Evolutionary conservation across 2,888 invertebrate genomes (phyloP).

Genomic region (Xestoiulus laeticollis): DNA sequence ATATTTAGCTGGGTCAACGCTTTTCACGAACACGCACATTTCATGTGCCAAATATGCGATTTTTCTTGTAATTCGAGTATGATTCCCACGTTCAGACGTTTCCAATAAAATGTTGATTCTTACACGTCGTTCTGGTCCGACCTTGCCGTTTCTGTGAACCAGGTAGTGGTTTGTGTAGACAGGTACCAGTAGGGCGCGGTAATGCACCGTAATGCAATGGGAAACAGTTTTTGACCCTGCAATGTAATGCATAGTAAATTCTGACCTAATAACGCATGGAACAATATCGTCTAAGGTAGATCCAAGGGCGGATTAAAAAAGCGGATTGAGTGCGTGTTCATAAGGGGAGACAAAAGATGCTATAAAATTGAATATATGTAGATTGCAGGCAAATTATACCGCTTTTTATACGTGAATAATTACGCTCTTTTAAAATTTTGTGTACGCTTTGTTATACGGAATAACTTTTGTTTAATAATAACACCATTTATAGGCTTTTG

Average conservation of each 20-base stretch:
- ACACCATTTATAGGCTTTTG: neutral
- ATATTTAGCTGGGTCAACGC: slow-evolving; percentile 15
- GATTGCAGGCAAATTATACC: slow-evolving; percentile 25
- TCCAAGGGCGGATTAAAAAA: slow-evolving; percentile 32
- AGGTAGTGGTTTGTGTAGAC: slow-evolving; percentile 41
- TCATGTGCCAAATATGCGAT: neutral
- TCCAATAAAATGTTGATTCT: slow-evolving; percentile 34
- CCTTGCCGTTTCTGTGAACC: slow-evolving; percentile 30
- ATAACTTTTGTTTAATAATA: slow-evolving; percentile 11
- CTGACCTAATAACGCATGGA: slow-evolving; percentile 17
- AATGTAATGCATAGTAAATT: slow-evolving; percentile 13
- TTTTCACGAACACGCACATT: slow-evolving; percentile 17
- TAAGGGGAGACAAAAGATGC: slow-evolving; percentile 27
- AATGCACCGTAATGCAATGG: slow-evolving; percentile 35
- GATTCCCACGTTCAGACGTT: slow-evolving; percentile 23
- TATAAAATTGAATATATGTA: slow-evolving; percentile 28
- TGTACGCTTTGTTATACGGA: slow-evolving; percentile 14
- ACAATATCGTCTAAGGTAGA: slow-evolving; percentile 35
- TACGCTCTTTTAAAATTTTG: neutral
- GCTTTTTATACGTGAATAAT: neutral
- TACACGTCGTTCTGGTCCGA: neutral
- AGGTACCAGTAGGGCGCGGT: slow-evolving; percentile 40
- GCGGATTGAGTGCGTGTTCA: neutral
- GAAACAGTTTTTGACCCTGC: slow-evolving; percentile 34
- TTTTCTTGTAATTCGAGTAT: neutral